A percentile compares a stretch with the other conserved stretches of the same genome.
phyloP scores from a whole-genome alignment of 2,113 vertebrate genomes.

The Mobula hypostoma region DNA sequence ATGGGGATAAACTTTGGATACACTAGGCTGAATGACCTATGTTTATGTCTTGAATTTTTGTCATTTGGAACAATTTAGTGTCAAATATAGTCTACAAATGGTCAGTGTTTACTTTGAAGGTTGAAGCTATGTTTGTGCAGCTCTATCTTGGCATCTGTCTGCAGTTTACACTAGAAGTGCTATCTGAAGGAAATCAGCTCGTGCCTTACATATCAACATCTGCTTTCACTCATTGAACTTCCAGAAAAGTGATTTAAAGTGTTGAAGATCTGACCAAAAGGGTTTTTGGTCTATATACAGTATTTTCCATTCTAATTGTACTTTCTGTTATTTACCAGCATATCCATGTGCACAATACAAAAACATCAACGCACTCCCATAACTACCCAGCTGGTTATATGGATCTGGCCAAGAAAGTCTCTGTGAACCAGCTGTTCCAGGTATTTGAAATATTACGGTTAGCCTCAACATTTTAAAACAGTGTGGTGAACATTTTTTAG shows the following conservation, averaged over 20 bases:
- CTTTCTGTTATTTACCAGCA: background rate
- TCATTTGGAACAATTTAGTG: background rate
- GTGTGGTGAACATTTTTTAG: background rate
- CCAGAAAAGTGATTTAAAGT: background rate
- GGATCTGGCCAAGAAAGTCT: background rate
- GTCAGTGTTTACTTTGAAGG: background rate
- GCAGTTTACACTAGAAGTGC: background rate
- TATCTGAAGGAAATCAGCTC: background rate
- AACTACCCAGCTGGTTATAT: background rate
- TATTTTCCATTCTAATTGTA: background rate
- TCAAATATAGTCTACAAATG: background rate
- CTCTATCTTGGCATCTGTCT: background rate
- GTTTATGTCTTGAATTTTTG: too few species aligned
- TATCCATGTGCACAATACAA: too few species aligned
- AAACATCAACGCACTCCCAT: background rate
- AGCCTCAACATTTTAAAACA: background rate
- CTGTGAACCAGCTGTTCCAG: background rate
- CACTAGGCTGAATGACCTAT: background rate
- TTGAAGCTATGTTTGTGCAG: background rate
- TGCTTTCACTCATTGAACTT: background rate
- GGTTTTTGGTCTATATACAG: background rate
- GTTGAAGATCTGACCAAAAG: background rate
- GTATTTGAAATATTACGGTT: background rate
- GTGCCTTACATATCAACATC: slow-evolving; percentile 18
- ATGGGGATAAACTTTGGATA: background rate